These are phyloP conservation scores for Monodelphis domestica DNA, from an alignment of 2,797 vertebrate species.

Conservation along the genomic window DNA sequence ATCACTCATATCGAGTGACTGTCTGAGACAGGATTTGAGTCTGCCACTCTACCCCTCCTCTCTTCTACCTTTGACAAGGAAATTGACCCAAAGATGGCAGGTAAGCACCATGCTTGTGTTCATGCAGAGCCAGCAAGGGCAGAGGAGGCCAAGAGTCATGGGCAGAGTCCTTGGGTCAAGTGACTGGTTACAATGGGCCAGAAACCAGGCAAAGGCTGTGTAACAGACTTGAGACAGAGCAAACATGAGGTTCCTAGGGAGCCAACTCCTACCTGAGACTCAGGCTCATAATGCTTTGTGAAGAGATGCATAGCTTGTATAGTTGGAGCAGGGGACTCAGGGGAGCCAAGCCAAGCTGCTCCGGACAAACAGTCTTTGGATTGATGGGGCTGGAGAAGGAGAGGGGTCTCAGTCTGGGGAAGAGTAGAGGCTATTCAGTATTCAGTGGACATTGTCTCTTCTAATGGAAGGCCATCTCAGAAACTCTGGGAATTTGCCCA, in stretches of 20 bases:
- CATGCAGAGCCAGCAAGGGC: not conserved
- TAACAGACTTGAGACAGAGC: not conserved
- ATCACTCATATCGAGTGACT: not conserved
- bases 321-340: not conserved
- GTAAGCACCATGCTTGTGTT: not conserved
- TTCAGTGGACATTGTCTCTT: not conserved
- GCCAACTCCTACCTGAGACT: not conserved
- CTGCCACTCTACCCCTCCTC: not conserved
- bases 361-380: not conserved
- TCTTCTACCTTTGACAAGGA: not conserved
- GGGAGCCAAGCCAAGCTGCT: not conserved
- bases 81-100: not conserved
- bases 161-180: not conserved
- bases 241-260: not conserved
- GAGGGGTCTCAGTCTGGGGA: not conserved
- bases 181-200: not conserved
- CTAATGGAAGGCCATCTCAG: not conserved
- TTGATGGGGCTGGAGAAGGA: not conserved
- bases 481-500: not conserved
- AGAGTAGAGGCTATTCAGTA: not conserved
- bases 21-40: not conserved
- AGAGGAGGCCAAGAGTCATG: not conserved
- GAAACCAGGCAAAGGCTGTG: not conserved
- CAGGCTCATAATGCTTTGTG: not conserved
- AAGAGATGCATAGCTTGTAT: not conserved